Conservation (phyloP, 2,888 invertebrate genomes). For the Automeris io region DNA sequence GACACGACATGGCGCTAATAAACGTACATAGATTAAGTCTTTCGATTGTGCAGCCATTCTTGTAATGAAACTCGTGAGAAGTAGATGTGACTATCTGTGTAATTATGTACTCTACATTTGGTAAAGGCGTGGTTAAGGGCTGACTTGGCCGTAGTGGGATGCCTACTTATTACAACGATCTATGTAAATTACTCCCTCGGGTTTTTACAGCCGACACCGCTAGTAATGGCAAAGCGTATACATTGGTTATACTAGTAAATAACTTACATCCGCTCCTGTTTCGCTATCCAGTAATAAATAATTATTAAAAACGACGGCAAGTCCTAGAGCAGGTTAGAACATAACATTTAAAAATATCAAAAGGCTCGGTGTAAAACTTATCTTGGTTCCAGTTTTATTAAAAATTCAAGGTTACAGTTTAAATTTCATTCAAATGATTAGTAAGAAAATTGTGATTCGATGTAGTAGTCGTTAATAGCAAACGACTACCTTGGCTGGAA, state of each 20-base stretch:
- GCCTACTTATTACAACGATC: slow-evolving; percentile 59
- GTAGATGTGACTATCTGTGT: neutral
- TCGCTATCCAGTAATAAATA: slow-evolving; percentile 63
- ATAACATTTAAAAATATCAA: slow-evolving; percentile 36
- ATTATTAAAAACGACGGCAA: slow-evolving; percentile 65
- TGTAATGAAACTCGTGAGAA: neutral
- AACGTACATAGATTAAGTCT: neutral
- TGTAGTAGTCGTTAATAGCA: slow-evolving; percentile 42
- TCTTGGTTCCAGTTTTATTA: slow-evolving; percentile 20
- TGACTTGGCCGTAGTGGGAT: slow-evolving; percentile 24
- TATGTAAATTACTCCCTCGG: slow-evolving; percentile 69
- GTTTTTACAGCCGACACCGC: slow-evolving; percentile 58
- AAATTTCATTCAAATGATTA: slow-evolving; percentile 31
- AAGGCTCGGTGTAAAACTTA: slow-evolving; percentile 32
- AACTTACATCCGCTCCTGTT: slow-evolving; percentile 67
- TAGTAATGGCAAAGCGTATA: slow-evolving; percentile 58
- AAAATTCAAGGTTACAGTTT: slow-evolving; percentile 25
- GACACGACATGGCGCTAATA: neutral
- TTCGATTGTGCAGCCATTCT: neutral
- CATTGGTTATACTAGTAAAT: slow-evolving; percentile 67
- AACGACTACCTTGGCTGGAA: slow-evolving; percentile 36
- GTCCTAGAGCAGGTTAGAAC: slow-evolving; percentile 26
- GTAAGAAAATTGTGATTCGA: slow-evolving; percentile 34
- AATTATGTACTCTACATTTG: neutral
- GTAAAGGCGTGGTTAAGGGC: slow-evolving; percentile 1